phyloP scores from a whole-genome alignment of 2,888 invertebrate species.

The Gymnoscelis rufifasciata region DNA sequence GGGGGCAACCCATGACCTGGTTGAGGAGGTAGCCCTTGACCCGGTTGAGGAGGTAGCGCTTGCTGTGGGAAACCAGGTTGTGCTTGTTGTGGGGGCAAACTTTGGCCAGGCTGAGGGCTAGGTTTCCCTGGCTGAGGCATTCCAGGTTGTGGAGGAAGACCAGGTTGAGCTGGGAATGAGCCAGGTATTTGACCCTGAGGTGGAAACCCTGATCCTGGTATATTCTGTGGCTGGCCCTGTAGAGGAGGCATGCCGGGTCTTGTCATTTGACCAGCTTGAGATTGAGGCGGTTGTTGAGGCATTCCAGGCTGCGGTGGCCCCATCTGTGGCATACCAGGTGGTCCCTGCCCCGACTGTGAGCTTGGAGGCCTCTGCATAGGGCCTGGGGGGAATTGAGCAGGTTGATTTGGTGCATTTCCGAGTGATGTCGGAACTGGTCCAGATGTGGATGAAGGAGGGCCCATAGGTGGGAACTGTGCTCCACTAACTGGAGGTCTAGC shows the following conservation, averaged over 20 bases:
- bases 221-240: neutral
- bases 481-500: constrained; percentile 42
- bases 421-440: constrained; percentile 35
- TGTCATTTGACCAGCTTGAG: constrained; percentile 28
- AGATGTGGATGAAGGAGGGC: constrained; percentile 43
- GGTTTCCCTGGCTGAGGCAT: neutral
- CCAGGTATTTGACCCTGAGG: constrained; percentile 29
- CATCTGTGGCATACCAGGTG: constrained; percentile 23
- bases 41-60: constrained; percentile 27
- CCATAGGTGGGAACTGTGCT: constrained; percentile 39
- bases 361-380: constrained; percentile 43
- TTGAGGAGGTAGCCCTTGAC: too few species aligned
- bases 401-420: constrained; percentile 36
- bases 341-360: constrained; percentile 37
- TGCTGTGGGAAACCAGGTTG: constrained; percentile 1
- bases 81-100: too few species aligned
- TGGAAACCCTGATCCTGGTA: constrained; percentile 29
- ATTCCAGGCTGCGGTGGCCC: constrained; percentile 26
- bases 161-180: constrained; percentile 28
- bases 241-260: constrained; percentile 23
- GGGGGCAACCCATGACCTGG: too few species aligned
- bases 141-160: constrained; percentile 19
- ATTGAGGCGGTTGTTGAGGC: constrained; percentile 32
- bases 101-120: too few species aligned
- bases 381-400: constrained; percentile 34